These are phyloP conservation scores for Diplosoma virens DNA, from an alignment of 23 tunicate genomes.

Conservation along the genomic window DNA sequence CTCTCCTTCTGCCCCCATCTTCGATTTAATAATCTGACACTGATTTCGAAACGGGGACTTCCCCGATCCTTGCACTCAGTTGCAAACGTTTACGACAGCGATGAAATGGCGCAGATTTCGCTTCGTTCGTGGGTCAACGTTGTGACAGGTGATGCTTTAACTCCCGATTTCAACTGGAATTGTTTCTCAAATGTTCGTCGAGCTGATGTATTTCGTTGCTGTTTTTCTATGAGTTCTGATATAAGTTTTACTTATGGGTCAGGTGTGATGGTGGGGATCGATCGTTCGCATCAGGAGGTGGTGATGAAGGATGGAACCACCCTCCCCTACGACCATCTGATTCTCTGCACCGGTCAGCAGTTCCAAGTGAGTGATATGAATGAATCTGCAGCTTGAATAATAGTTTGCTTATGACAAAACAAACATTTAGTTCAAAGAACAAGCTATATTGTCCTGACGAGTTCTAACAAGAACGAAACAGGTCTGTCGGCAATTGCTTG, in stretches of 20 bases:
- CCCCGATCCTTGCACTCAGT: constrained; percentile 49
- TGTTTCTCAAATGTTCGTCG: no score
- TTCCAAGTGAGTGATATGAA: constrained; percentile 79
- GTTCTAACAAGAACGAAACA: no score
- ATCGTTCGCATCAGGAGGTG: constrained; percentile 64
- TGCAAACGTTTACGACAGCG: constrained; percentile 44
- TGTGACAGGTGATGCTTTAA: constrained; percentile 55
- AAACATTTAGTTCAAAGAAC: no score
- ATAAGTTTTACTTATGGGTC: not conserved
- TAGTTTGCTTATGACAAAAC: no score
- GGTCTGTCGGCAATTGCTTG: no score
- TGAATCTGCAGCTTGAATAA: no score
- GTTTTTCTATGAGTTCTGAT: no score
- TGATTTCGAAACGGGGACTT: constrained; percentile 81
- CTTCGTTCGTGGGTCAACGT: constrained; percentile 89
- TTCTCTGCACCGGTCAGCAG: constrained; percentile 93
- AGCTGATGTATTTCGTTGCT: no score
- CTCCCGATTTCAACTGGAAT: not conserved
- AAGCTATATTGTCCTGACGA: no score
- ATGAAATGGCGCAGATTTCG: constrained; percentile 76
- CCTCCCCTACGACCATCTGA: constrained; percentile 75
- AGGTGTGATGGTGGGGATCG: constrained; percentile 77
- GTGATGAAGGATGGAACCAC: constrained; percentile 54
- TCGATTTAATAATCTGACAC: constrained; percentile 82
- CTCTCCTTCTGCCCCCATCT: constrained; percentile 91